These are phyloP conservation scores for Morphnarchus princeps DNA, from an alignment of 2,113 vertebrate species.

Conservation along the genomic window DNA sequence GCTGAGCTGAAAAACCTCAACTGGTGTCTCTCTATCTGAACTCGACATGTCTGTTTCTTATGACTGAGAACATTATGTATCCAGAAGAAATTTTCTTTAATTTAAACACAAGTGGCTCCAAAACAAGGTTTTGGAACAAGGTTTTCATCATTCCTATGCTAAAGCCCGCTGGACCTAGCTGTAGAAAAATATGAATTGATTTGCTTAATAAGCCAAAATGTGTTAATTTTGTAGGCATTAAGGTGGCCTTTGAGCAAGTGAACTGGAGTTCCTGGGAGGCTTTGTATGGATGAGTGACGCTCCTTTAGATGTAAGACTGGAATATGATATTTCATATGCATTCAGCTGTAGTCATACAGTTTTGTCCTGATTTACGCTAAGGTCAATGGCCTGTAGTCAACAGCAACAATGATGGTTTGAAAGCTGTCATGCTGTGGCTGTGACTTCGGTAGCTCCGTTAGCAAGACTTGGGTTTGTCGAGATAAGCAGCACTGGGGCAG, in stretches of 20 bases:
- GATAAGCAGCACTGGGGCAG: not conserved
- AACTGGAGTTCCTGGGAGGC: not conserved
- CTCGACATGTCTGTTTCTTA: not conserved
- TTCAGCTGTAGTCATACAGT: not conserved
- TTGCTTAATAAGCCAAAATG: not conserved
- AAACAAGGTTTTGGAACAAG: not conserved
- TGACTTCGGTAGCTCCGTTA: not conserved
- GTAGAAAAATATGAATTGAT: not conserved
- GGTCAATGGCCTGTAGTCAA: no score
- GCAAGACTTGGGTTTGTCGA: not conserved
- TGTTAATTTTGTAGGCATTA: not conserved
- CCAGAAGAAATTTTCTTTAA: not conserved
- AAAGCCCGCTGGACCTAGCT: not conserved
- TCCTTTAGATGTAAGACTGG: not conserved
- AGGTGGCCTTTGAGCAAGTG: not conserved
- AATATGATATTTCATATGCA: fast-evolving
- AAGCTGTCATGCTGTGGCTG: not conserved
- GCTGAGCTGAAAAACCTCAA: not conserved
- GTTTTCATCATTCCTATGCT: no score
- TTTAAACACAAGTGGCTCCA: not conserved
- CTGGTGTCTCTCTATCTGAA: not conserved
- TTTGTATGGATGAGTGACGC: not conserved
- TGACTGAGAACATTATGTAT: fast-evolving
- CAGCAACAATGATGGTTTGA: not conserved
- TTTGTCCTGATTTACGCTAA: not conserved